Base-by-base conservation (phyloP, 2,888 invertebrate genomes). In the Drosophila bunnanda region DNA sequence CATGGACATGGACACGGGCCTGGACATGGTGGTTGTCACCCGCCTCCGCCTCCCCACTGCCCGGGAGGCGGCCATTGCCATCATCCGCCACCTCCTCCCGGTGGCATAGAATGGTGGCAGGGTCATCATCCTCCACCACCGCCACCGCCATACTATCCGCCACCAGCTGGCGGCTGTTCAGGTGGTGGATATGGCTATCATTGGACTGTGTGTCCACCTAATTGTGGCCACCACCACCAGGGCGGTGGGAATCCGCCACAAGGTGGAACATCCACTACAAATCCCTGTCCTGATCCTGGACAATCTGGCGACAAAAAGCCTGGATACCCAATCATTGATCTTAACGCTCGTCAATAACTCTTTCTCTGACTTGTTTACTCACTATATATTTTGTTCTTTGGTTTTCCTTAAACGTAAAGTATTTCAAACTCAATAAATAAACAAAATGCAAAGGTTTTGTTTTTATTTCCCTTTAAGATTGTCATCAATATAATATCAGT, bases 161-260 rank as follows among this genome's bases (percentile, higher is more conserved):
- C 50, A 22, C 50, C 50, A 15, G 32, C 32, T 32, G 13, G 20
- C 13, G 48, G 50, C 13, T 30, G 50, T 4, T 48, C 25, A 20
- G 20, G 41, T 4, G 41, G 41, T 2, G 48, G 50, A 0, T 50
- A 32, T 15, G 50, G 50, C 15, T 50, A 50, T 6, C 50, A 50
- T 32, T 50, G 50, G 50, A 20, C 20, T 15, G 32, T 10, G 9
- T 50, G 50, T 32, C 50, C 50, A 20, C 50, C 50, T 15, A 15
- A 32, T 13, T 50, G 50, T 9, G 2, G 32, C 15, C 32, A 50
- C 30, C 17, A 20, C 5, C 13, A 32, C 3, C 32, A 32, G 13
- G 32, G 32, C 15, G 15, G 32, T 4, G 15, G 32, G 2, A 13
- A 32, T 32, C 50, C 50, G 1, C 6, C 50, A 15, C 50, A 22